phyloP scores from a whole-genome alignment of 1,140 invertebrate genomes.

The Zaprionus tsacasi region DNA sequence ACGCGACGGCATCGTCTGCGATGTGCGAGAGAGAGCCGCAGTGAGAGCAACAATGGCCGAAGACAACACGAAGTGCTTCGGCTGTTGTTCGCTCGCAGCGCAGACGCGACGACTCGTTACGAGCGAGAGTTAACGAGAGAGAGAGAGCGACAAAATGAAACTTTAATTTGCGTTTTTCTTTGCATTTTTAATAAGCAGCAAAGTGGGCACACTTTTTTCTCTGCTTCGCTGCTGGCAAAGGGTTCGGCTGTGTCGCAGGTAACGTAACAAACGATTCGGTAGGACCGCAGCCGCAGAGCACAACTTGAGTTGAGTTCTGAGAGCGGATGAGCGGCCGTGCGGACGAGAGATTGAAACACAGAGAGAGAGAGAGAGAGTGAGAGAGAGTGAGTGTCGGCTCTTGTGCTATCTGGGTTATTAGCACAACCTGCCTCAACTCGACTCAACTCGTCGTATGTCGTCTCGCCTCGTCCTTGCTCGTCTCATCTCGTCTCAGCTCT shows the following conservation, averaged over 20 bases:
- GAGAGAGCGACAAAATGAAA: constrained; percentile 45
- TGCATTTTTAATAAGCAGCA: constrained; percentile 69
- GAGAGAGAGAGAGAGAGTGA: too few species aligned
- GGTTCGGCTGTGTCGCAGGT: constrained; percentile 48
- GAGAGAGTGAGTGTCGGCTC: constrained; percentile 27
- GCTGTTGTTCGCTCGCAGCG: background rate
- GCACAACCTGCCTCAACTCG: constrained; percentile 78
- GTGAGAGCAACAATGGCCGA: constrained; percentile 1
- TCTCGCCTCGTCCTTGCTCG: background rate
- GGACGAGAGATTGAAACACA: constrained; percentile 23
- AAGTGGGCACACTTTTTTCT: constrained; percentile 35
- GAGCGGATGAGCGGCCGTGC: constrained; percentile 9
- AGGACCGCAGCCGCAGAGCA: constrained; percentile 42
- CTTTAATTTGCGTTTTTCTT: constrained; percentile 71
- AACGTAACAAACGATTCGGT: constrained; percentile 36
- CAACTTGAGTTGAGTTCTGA: constrained; percentile 34
- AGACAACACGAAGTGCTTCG: background rate
- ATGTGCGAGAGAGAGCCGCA: constrained; percentile 17
- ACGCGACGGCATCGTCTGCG: constrained; percentile 14
- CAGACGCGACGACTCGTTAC: constrained; percentile 2
- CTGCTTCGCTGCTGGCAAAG: constrained; percentile 27
- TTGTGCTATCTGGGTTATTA: constrained; percentile 77
- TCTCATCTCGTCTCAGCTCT: constrained; percentile 7
- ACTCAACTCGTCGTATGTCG: constrained; percentile 24
- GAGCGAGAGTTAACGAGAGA: background rate